Evolutionary conservation across 2,113 vertebrate species (phyloP), one percentile per base, ranked within the genome.

Genomic region (Misgurnus mizolepis): DNA sequence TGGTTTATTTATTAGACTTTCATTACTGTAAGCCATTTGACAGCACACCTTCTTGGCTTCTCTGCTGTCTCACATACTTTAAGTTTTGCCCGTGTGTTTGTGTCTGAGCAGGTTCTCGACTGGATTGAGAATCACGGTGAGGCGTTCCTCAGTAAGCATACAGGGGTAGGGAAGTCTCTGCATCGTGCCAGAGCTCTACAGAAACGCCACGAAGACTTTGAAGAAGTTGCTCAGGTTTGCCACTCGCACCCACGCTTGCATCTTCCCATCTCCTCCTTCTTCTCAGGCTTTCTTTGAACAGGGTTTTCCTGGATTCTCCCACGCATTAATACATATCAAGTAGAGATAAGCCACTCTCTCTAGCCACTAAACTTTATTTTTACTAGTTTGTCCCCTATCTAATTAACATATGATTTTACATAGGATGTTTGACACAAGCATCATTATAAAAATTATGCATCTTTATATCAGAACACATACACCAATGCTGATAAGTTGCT

Each of bases 101-200:
- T 34, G 56, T 43, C 50, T 68, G 11, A 15, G 43, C 76, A 99
- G 98, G 98, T 99, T 76, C 91, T 99, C 90, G 98, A 99, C 87
- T 99, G 98, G 98, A 99, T 99, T 22, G 97, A 99, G 90, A 99
- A 99, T 90, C 98, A 99, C 0, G 97, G 98, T 64, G 98, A 99
- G 90, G 98, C 97, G 60, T 99, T 99, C 82, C 95, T 99, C 80
- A 99, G 98, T 89, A 99, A 99, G 83, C 98, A 99, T 78, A 99
- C 97, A 0, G 98, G 98, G 1, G 97, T 98, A 80, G 98, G 98
- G 60, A 99, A 99, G 82, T 99, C 98, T 2, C 92, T 99, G 5
- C 98, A 99, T 85, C 94, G 98, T 64, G 98, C 98, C n/a, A 90
- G 98, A 86, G 98, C 98, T 4, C 88, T 99, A 47, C 98, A 99